Evolutionary conservation across 2,797 vertebrate genomes (phyloP).

Genomic region (Sebastes vulpes): DNA sequence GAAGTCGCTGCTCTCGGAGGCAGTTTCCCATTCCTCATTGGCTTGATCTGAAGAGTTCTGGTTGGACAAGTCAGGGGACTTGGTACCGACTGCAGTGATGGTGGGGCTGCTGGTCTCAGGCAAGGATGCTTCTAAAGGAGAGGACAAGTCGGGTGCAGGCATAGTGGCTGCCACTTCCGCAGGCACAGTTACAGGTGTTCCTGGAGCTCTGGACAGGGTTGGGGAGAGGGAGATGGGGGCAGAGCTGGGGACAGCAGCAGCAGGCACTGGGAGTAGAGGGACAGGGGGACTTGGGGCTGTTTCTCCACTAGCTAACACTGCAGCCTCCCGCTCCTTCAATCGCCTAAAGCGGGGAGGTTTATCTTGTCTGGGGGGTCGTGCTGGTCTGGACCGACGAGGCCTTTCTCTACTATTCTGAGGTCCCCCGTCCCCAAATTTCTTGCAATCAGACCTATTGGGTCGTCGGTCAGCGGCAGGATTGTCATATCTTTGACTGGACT

Average conservation of each 20-base stretch:
- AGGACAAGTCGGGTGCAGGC: slow-evolving; percentile 66
- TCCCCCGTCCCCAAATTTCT: slow-evolving; percentile 89
- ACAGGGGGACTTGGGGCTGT: slow-evolving; percentile 76
- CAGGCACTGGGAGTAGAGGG: slow-evolving; percentile 70
- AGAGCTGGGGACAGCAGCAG: slow-evolving; percentile 65
- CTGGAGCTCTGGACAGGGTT: slow-evolving; percentile 79
- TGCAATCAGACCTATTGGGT: slow-evolving; percentile 91
- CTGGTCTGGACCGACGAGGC: slow-evolving; percentile 93
- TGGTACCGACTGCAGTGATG: slow-evolving; percentile 90
- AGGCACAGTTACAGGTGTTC: slow-evolving; percentile 70
- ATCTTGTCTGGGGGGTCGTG: slow-evolving; percentile 95
- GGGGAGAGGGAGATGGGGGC: slow-evolving; percentile 68
- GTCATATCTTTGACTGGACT: slow-evolving; percentile 81
- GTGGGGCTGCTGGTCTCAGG: slow-evolving; percentile 76
- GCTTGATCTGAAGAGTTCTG: slow-evolving; percentile 99
- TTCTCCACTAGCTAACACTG: slow-evolving; percentile 86
- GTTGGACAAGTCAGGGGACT: slow-evolving; percentile 97
- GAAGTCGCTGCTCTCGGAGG: slow-evolving; percentile 99
- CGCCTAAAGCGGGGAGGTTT: slow-evolving; percentile 97
- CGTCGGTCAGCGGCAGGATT: slow-evolving; percentile 79
- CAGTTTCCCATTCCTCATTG: slow-evolving; percentile 99
- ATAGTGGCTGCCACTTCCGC: slow-evolving; percentile 52
- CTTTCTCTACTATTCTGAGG: slow-evolving; percentile 91
- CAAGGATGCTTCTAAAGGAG: slow-evolving; percentile 61
- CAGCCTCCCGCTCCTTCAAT: slow-evolving; percentile 91